phyloP scores from a whole-genome alignment of 2,797 vertebrate genomes.

The Salmo trutta region DNA sequence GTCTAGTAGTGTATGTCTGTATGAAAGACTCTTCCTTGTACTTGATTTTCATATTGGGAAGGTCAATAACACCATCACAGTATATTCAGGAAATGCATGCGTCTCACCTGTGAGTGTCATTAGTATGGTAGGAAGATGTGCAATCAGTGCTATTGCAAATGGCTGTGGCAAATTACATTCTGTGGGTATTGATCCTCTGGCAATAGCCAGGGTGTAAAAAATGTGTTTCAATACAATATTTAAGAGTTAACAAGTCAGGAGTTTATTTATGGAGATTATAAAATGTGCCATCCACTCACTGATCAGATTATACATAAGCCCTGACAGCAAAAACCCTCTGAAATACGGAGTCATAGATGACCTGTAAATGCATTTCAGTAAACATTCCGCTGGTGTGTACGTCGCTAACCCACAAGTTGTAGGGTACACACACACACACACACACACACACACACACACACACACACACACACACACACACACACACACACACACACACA shows the following conservation, averaged over 20 bases:
- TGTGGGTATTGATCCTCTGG: not conserved
- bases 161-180: not conserved
- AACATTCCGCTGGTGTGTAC: conserved; percentile 1
- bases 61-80: not conserved
- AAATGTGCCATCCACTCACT: conserved; percentile 12
- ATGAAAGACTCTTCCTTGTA: not conserved
- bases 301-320: conserved; percentile 7
- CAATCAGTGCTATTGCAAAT: not conserved
- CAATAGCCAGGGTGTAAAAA: not conserved
- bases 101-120: not conserved
- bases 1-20: not conserved
- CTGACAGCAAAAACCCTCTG: conserved; percentile 3
- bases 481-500: conserved; percentile 12
- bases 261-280: conserved; percentile 7
- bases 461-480: conserved; percentile 19
- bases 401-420: not conserved
- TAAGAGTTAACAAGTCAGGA: not conserved
- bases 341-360: not conserved
- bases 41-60: not conserved
- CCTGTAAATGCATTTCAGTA: conserved; percentile 1
- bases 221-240: not conserved
- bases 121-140: not conserved
- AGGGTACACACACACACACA: not conserved
- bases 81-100: not conserved
- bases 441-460: conserved; percentile 8